These are phyloP conservation scores for Eustalomyia histrio DNA, from an alignment of 2,888 invertebrate species.

Conservation along the genomic window DNA sequence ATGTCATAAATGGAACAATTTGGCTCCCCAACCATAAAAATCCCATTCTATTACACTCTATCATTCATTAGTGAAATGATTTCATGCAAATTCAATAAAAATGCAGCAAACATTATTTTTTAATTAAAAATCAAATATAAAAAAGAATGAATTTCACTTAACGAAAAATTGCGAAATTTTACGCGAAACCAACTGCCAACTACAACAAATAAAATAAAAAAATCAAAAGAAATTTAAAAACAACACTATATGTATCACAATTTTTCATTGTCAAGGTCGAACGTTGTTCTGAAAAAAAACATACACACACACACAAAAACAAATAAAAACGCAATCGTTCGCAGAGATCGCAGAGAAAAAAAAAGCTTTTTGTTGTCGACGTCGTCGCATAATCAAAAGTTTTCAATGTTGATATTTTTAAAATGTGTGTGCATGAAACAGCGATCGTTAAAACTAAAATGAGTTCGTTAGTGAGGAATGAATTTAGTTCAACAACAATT, in stretches of 20 bases:
- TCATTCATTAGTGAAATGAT: conserved; percentile 16
- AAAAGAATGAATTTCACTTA: conserved; percentile 66
- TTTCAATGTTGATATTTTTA: conserved; percentile 29
- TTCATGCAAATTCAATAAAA: conserved; percentile 42
- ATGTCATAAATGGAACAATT: too few relatives aligned
- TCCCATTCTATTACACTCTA: neutral
- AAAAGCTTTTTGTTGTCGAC: conserved; percentile 29
- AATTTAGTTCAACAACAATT: conserved; percentile 9
- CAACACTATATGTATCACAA: conserved; percentile 65
- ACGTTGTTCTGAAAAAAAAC: conserved; percentile 72
- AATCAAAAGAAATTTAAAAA: conserved; percentile 49
- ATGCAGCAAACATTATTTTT: conserved; percentile 39
- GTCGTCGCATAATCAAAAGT: conserved; percentile 31
- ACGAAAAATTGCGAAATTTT: conserved; percentile 75
- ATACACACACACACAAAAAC: conserved; percentile 36
- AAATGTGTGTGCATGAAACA: conserved; percentile 3
- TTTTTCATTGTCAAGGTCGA: conserved; percentile 78
- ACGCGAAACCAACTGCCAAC: conserved; percentile 56
- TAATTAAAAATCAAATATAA: conserved; percentile 15
- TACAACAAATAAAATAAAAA: conserved; percentile 8
- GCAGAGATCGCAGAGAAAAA: conserved; percentile 28
- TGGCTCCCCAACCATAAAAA: neutral
- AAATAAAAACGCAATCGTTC: conserved; percentile 57
- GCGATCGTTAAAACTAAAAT: conserved; percentile 9
- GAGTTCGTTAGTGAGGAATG: neutral